Evolutionary conservation across 2,797 vertebrate species (phyloP).

Genomic region (Sebastes itinus): DNA sequence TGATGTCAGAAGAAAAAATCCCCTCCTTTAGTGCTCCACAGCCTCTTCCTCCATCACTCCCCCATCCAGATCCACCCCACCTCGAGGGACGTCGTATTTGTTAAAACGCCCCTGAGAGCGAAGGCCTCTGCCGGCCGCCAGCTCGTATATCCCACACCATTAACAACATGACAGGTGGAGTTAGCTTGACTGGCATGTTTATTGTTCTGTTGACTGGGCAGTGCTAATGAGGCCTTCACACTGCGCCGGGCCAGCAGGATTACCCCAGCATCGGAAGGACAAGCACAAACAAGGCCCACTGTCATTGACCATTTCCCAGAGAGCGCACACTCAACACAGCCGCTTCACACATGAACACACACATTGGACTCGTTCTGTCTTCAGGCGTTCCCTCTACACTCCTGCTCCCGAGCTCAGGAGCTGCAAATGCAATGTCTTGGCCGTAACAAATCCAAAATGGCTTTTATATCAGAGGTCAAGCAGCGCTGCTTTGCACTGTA

Average conservation of each 20-base stretch:
- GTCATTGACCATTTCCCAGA: conserved; percentile 65
- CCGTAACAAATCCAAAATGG: conserved; percentile 10
- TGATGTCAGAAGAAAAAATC: conserved; percentile 3
- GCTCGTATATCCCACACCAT: conserved; percentile 78
- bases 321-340: neutral
- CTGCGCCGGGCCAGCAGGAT: conserved; percentile 62
- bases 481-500: neutral
- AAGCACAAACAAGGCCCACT: conserved; percentile 64
- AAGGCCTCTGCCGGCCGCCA: conserved; percentile 55
- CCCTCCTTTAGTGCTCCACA: neutral
- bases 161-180: conserved; percentile 80
- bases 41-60: conserved; percentile 9
- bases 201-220: conserved; percentile 77
- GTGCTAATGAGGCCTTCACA: conserved; percentile 75
- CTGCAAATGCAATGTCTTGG: neutral
- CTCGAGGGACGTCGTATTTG: conserved; percentile 24
- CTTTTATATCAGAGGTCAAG: conserved; percentile 23
- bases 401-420: neutral
- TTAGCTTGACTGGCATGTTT: conserved; percentile 84
- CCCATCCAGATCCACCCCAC: neutral
- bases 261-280: conserved; percentile 69
- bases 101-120: conserved; percentile 55
- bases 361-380: neutral
- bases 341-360: conserved; percentile 4
- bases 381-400: neutral